phyloP scores from a whole-genome alignment of 1,140 invertebrate genomes.

The Drosophila persimilis region DNA sequence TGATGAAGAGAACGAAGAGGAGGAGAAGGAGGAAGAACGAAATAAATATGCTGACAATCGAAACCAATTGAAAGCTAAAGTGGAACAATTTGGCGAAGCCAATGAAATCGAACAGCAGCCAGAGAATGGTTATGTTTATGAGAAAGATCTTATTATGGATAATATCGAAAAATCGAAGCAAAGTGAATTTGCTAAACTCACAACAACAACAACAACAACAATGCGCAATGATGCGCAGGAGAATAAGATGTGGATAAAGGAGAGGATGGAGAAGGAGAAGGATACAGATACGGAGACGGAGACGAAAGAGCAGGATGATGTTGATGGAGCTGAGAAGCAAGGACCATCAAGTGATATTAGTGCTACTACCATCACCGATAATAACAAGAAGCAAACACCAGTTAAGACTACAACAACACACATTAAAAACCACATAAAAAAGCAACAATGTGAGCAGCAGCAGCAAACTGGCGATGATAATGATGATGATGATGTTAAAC shows the following conservation, averaged over 20 bases:
- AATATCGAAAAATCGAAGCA: constrained; percentile 65
- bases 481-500: constrained; percentile 70
- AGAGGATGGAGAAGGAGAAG: constrained; percentile 7
- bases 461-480: constrained; percentile 61
- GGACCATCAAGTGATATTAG: constrained; percentile 81
- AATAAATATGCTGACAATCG: constrained; percentile 56
- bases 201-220: constrained; percentile 36
- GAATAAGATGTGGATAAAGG: constrained; percentile 15
- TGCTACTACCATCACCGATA: constrained; percentile 76
- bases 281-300: constrained; percentile 18
- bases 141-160: constrained; percentile 65
- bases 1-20: constrained; percentile 40
- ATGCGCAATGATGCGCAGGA: constrained; percentile 75
- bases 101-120: constrained; percentile 33
- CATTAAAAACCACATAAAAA: constrained; percentile 48
- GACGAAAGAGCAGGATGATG: constrained; percentile 54
- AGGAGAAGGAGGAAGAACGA: constrained; percentile 9
- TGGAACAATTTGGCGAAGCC: constrained; percentile 39
- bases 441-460: constrained; percentile 41
- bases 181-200: constrained; percentile 75
- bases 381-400: constrained; percentile 58
- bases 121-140: constrained; percentile 25
- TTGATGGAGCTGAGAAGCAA: constrained; percentile 66
- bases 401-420: constrained; percentile 59
- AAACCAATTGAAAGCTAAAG: constrained; percentile 58